phyloP scores from a whole-genome alignment of 2,113 vertebrate species.

The Oceanites oceanicus region DNA sequence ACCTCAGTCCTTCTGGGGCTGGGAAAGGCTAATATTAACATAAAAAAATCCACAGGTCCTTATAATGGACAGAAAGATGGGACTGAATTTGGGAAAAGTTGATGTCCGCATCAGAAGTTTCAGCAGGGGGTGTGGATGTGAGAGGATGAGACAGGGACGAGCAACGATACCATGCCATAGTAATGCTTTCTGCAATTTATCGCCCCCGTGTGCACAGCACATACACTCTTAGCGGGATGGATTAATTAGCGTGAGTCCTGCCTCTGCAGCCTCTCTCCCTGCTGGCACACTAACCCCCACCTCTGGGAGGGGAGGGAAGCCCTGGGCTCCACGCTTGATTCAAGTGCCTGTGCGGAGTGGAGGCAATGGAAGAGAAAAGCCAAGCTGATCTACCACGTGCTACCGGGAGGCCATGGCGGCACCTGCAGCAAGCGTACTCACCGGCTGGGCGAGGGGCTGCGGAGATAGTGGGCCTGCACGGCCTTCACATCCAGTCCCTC shows the following conservation, averaged over 20 bases:
- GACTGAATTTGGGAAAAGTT: not conserved
- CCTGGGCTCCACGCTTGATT: not conserved
- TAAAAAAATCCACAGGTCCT: not conserved
- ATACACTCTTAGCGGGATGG: not conserved
- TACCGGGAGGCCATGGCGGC: not conserved
- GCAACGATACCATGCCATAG: accelerated
- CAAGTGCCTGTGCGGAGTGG: not conserved
- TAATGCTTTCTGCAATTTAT: not conserved
- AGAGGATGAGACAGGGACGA: not conserved
- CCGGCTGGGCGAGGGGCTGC: constrained; percentile 89
- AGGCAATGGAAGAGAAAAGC: not conserved
- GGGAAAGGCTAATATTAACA: not conserved
- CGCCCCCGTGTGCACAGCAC: accelerated
- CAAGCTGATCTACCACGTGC: not conserved
- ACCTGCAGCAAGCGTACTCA: not conserved
- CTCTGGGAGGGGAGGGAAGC: not conserved
- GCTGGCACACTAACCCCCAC: not conserved
- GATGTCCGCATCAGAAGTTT: not conserved
- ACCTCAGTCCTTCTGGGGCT: not conserved
- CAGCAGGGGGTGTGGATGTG: not conserved
- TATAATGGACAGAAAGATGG: not conserved
- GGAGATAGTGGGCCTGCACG: constrained; percentile 88
- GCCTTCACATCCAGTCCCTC: constrained; percentile 60
- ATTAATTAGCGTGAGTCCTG: not conserved
- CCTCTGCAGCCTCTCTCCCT: not conserved